Conservation (phyloP, 2,888 invertebrate species). For the Pyralis farinalis region DNA sequence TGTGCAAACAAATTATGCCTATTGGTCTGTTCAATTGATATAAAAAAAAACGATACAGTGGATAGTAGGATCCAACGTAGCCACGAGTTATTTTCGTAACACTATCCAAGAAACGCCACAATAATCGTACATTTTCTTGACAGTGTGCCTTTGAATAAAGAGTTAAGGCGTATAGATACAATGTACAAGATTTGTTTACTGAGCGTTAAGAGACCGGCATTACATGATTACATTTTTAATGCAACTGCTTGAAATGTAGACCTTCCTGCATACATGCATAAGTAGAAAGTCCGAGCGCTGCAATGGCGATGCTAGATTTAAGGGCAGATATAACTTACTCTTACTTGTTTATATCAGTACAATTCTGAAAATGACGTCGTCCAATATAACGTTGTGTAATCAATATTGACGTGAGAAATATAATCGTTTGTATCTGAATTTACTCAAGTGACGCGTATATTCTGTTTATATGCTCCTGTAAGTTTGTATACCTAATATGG, state of each 20-base stretch:
- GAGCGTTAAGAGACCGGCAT: slow-evolving; percentile 59
- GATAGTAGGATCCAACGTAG: slow-evolving; percentile 62
- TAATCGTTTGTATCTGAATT: slow-evolving; percentile 69
- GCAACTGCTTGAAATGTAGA: slow-evolving; percentile 46
- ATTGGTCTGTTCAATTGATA: slow-evolving; percentile 67
- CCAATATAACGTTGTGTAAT: slow-evolving; percentile 75
- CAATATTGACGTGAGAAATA: slow-evolving; percentile 78
- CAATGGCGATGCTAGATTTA: slow-evolving; percentile 44
- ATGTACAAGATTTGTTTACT: slow-evolving; percentile 77
- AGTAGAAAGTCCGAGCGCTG: slow-evolving; percentile 39
- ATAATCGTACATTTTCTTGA: slow-evolving; percentile 78
- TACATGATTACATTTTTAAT: slow-evolving; percentile 55
- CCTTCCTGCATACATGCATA: slow-evolving; percentile 48
- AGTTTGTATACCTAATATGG: too few species aligned
- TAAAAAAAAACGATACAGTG: slow-evolving; percentile 62
- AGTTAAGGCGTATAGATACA: slow-evolving; percentile 74
- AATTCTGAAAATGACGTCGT: slow-evolving; percentile 70
- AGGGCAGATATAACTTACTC: slow-evolving; percentile 52
- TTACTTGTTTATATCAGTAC: slow-evolving; percentile 65
- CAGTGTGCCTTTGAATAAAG: slow-evolving; percentile 78
- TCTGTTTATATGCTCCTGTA: too few species aligned
- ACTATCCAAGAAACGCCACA: slow-evolving; percentile 74
- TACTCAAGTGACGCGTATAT: slow-evolving; percentile 49
- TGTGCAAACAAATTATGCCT: slow-evolving; percentile 59
- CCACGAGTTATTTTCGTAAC: slow-evolving; percentile 70